Percentiles rank a stretch among this genome's conserved stretches.
Evolutionary conservation across 2,888 invertebrate genomes (phyloP).

Genomic region (Andrena bicolor): DNA sequence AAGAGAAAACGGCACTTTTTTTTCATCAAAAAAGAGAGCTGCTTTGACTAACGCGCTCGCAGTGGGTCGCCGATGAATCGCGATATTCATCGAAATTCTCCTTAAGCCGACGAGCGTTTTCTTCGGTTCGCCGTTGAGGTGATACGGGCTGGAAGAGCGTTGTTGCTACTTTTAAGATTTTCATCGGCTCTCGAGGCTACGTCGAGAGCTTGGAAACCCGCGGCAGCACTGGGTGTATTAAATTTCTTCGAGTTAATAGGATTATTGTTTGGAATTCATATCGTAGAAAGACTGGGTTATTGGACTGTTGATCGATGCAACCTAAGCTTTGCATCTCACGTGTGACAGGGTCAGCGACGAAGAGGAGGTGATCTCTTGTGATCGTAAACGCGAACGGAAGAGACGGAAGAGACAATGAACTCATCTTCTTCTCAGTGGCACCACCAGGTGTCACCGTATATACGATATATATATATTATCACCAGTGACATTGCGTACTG

Average conservation of each 20-base stretch:
- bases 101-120: neutral
- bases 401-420: too few species aligned
- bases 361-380: too few species aligned
- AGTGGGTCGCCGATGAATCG: neutral
- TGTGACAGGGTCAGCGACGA: neutral
- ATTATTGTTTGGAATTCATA: neutral
- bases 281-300: conserved; percentile 2
- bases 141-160: neutral
- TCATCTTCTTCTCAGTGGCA: too few species aligned
- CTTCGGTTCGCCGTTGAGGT: neutral
- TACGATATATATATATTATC: neutral
- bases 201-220: neutral
- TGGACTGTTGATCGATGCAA: neutral
- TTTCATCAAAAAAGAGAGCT: neutral
- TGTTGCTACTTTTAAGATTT: neutral
- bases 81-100: neutral
- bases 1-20: conserved; percentile 31
- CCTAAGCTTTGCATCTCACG: neutral
- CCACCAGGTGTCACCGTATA: too few species aligned
- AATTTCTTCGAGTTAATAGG: too few species aligned
- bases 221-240: too few species aligned
- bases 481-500: neutral
- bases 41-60: neutral
- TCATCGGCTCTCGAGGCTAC: neutral
- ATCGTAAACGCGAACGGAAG: too few species aligned